Evolutionary conservation across 30 jellyfish, hydroid and myxozoan species (phyloP), one percentile per base, ranked within the genome.

Genomic region (Aurelia aurita): DNA sequence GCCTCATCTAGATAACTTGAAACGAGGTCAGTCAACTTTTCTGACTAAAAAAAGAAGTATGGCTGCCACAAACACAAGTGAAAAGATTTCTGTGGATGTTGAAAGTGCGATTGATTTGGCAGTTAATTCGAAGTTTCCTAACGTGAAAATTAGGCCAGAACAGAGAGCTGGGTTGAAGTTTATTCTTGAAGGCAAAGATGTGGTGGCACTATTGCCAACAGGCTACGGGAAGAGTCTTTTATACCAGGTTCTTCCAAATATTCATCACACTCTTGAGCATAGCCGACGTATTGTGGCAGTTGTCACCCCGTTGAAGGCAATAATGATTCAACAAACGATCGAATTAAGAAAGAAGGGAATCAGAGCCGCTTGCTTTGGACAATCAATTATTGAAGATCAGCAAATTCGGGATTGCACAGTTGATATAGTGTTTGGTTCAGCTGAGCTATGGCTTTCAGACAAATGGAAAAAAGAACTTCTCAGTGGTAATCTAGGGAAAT

Each of bases 111-210:
- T 47, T 16, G 16, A 47, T 47, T 47, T 47, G 13, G 59, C 59
- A 47, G 59, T 47, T 47, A 10, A 16, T 16, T 47, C 59, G 13
- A 47, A 47, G 59, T 47, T 47, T 47, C 59, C 59, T 16, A 47
- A 47, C 59, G 59, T 47, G 59, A 47, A 47, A 47, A 47, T 47
- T 47, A 47, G 59, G 59, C 59, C 59, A 47, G 59, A 47, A 47
- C 59, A 47, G 59, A 47, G 59, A 47, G 59, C 10, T 47, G 59
- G 59, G 59, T 47, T 47, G 16, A 47, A 47, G 59, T 47, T 8
- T 16, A 47, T 47, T 47, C 59, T 47, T 47, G 59, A 47, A 47
- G 59, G 59, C 10, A 47, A 47, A 47, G 59, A 47, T 16, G 59
- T 47, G 16, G 59, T 47, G 59, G 59, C 59, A 47, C 59, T 47